Percentiles rank a stretch among this genome's conserved stretches.
phyloP scores from a whole-genome alignment of 1,140 invertebrate species.

The Lamellibrachia luymesi region DNA sequence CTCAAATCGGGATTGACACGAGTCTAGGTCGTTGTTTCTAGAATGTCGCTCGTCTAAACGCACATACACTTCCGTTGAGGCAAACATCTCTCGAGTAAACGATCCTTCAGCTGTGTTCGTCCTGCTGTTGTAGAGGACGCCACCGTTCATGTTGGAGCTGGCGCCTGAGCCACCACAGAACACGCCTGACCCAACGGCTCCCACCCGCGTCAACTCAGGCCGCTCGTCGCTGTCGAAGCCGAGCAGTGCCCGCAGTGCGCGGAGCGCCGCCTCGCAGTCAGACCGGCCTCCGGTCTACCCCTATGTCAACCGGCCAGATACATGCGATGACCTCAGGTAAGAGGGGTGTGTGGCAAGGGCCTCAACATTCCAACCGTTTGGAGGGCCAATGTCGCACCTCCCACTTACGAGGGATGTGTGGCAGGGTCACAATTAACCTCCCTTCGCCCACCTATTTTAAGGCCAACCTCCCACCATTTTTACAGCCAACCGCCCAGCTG shows the following conservation, averaged over 20 bases:
- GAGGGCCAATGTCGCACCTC: too few relatives aligned
- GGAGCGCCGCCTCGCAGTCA: background rate
- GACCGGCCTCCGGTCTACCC: conserved; percentile 8
- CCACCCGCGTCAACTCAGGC: background rate
- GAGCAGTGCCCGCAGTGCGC: background rate
- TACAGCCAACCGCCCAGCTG: too few relatives aligned
- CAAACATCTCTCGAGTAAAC: too few relatives aligned
- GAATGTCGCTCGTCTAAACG: too few relatives aligned
- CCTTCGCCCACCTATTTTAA: too few relatives aligned
- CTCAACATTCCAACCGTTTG: background rate
- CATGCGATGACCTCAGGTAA: background rate
- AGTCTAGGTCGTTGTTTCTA: too few relatives aligned
- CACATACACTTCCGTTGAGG: too few relatives aligned
- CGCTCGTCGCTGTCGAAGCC: background rate
- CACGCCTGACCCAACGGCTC: background rate
- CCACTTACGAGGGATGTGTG: too few relatives aligned
- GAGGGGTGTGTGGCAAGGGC: background rate
- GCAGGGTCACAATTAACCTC: too few relatives aligned
- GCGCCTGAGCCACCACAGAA: conserved; percentile 33
- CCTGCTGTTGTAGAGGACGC: background rate
- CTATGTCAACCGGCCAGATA: background rate
- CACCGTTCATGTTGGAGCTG: background rate
- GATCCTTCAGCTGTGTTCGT: too few relatives aligned
- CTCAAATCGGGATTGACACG: too few relatives aligned
- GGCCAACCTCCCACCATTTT: too few relatives aligned